Base-by-base conservation (phyloP, 2,888 invertebrate species). In the Caenorhabditis sp. region DNA sequence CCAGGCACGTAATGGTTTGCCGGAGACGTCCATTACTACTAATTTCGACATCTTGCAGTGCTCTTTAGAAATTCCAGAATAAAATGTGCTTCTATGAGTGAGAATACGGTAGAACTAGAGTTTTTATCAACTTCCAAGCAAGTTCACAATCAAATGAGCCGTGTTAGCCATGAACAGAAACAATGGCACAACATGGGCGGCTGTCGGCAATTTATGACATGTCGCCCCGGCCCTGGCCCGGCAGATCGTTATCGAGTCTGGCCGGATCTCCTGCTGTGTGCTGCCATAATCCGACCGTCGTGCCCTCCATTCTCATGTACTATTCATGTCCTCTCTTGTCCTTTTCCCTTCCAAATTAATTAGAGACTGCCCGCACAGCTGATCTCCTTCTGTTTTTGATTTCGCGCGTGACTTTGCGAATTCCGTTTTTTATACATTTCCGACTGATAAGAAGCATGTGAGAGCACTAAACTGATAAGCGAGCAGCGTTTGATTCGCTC, bases 231-330 rank as follows among this genome's bases (percentile, higher is more conserved):
- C n/a, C n/a, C 27, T 48, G 41, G 65, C 22, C 37, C 72, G 27
- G 39, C 58, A 48, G 59, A 68, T 68, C 68, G 50, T 68, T 68
- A 68, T 68, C 66, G 66, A 39, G 39, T 50, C 55, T 37, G 41
- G 41, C 46, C 39, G 68, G 58, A 52, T 68, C 50, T 68, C 68
- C 68, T 52, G 68, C 68, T 68, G 68, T 68, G 68, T 59, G 68
- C 68, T 41, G 48, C 48, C 56, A 59, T 68, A 56, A 66, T 66
- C 56, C 50, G 48, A 30, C 58, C 32, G 43, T 43, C 37, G 50
- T 39, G 43, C 39, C 46, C 52, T 39, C 55, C 30, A 26, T 43
- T 17, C 66, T 68, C 58, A 59, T 68, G 68, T 68, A 68, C 68
- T 68, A 58, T 68, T 58, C 59, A 68, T 68, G 58, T 35, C 32